Conservation (phyloP, 1,140 invertebrate genomes). For the Drosophila albomicans region DNA sequence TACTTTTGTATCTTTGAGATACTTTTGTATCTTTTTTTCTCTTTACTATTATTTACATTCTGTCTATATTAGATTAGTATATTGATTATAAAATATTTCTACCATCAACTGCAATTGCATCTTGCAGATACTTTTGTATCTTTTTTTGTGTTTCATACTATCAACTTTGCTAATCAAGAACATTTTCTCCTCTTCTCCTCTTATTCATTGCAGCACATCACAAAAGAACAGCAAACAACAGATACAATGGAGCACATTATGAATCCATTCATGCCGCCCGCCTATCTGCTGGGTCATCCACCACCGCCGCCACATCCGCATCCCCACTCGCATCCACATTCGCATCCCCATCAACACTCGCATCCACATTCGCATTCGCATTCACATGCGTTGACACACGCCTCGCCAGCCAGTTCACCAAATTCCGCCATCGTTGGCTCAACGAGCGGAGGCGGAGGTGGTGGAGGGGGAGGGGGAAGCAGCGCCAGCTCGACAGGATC, state of each 20-base stretch:
- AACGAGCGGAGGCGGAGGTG: too few relatives aligned
- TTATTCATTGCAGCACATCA: slow-evolving; percentile 45
- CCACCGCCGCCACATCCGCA: slow-evolving; percentile 34
- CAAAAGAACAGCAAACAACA: not conserved
- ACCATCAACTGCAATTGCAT: not conserved
- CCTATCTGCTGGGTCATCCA: slow-evolving; percentile 68
- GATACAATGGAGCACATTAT: slow-evolving; percentile 79
- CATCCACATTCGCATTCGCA: not conserved
- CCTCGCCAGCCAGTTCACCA: slow-evolving; percentile 74
- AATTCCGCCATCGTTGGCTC: too few relatives aligned
- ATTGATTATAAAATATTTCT: too few relatives aligned
- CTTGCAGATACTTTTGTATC: slow-evolving; percentile 6
- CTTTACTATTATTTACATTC: too few relatives aligned
- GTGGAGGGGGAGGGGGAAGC: not conserved
- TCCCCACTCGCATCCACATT: slow-evolving; percentile 31
- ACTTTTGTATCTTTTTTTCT: too few relatives aligned
- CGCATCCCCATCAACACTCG: slow-evolving; percentile 2
- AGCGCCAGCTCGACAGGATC: slow-evolving; percentile 2
- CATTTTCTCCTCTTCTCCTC: slow-evolving; percentile 16
- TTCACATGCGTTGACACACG: not conserved
- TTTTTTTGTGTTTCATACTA: too few relatives aligned
- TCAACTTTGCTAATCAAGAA: slow-evolving; percentile 32
- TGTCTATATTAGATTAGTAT: too few relatives aligned
- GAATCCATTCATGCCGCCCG: slow-evolving; percentile 77
- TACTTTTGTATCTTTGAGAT: too few relatives aligned